Conservation (phyloP, 1,140 invertebrate species). For the Bombus sibiricus region DNA sequence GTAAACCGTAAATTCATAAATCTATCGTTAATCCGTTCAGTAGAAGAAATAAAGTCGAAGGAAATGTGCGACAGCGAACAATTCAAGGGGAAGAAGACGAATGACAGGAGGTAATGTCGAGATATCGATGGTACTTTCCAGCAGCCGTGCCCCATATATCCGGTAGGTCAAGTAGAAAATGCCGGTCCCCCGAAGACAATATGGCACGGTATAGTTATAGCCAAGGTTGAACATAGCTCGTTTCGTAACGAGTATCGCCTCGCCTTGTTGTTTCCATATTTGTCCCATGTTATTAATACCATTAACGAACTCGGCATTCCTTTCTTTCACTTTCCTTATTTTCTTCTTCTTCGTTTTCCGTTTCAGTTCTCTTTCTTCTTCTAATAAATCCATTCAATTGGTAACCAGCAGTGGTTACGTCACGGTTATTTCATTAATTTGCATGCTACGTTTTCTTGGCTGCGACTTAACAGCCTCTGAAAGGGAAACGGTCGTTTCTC, state of each 20-base stretch:
- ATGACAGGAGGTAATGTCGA: not conserved
- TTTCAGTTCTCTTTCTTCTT: not conserved
- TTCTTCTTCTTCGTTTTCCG: not conserved
- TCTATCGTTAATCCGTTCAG: no score
- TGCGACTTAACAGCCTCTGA: not conserved
- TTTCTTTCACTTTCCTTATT: not conserved
- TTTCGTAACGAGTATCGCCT: not conserved
- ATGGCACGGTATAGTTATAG: not conserved
- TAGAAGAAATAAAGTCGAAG: not conserved
- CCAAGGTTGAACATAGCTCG: not conserved
- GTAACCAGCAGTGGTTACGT: not conserved
- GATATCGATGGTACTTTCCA: not conserved
- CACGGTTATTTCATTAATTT: no score
- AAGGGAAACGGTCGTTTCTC: not conserved
- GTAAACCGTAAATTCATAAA: no score
- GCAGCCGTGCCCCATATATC: not conserved
- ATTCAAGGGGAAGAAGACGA: not conserved
- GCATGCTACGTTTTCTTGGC: no score
- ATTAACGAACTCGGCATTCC: not conserved
- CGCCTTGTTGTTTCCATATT: slow-evolving; percentile 2
- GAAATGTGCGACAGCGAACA: not conserved
- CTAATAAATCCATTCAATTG: not conserved
- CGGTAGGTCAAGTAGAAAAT: not conserved
- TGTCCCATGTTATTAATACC: slow-evolving; percentile 5
- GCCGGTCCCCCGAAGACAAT: slow-evolving; percentile 1